Conservation (phyloP, 2,888 invertebrate genomes). For the Cremastobaeus sp. region DNA sequence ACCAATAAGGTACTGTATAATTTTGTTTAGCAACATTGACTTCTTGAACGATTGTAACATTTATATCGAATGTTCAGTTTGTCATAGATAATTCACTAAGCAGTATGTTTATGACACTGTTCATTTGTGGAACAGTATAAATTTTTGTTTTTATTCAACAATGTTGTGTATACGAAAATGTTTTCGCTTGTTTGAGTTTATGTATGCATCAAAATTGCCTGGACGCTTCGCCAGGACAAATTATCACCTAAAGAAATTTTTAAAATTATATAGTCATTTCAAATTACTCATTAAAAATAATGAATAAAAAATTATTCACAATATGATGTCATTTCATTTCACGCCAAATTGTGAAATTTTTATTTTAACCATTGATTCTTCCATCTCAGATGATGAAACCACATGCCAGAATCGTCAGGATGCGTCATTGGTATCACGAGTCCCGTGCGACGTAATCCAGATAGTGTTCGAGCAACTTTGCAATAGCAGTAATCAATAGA, state of each 20-base stretch:
- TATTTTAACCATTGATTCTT: no score
- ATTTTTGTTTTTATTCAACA: conserved; percentile 34
- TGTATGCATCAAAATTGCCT: conserved; percentile 16
- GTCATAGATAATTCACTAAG: conserved; percentile 13
- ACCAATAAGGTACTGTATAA: conserved; percentile 22
- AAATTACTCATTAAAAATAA: conserved; percentile 44
- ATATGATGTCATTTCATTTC: neutral
- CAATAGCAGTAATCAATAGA: no score
- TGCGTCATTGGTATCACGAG: no score
- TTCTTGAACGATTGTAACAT: conserved; percentile 8
- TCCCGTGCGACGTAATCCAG: no score
- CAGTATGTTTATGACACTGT: conserved; percentile 25
- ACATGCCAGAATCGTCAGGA: no score
- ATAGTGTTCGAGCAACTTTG: no score
- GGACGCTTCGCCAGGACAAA: conserved; percentile 8
- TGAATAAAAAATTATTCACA: conserved; percentile 45
- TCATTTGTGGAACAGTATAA: conserved; percentile 9
- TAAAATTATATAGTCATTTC: conserved; percentile 62
- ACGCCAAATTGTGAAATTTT: no score
- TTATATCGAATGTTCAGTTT: conserved; percentile 2
- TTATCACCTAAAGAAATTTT: conserved; percentile 58
- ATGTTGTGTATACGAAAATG: conserved; percentile 46
- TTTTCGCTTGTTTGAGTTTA: conserved; percentile 44
- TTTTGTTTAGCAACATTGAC: conserved; percentile 29
- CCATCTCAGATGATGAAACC: no score